Conservation (phyloP, 2,797 vertebrate genomes). For the Falco novaeseelandiae region DNA sequence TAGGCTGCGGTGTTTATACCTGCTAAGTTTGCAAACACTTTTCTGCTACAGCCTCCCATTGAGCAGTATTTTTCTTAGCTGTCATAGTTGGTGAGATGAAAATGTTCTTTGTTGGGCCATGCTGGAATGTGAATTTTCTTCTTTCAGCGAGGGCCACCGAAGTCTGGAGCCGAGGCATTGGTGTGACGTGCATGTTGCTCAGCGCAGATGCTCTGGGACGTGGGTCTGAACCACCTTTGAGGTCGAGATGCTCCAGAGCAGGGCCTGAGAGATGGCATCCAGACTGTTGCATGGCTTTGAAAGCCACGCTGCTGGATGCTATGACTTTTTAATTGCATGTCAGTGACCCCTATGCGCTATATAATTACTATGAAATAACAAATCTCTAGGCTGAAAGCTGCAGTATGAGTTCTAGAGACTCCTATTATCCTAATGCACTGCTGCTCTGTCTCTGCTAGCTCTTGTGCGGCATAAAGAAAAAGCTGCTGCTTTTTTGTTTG, state of each 20-base stretch:
- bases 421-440: neutral
- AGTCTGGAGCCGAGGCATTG: neutral
- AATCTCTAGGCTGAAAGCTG: neutral
- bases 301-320: neutral
- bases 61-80: neutral
- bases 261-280: neutral
- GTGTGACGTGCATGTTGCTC: accelerated
- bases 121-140: neutral
- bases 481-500: neutral
- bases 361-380: neutral
- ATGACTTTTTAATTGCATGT: neutral
- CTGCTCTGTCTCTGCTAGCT: neutral
- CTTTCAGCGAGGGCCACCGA: neutral
- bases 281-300: neutral
- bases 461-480: neutral
- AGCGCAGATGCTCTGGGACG: accelerated
- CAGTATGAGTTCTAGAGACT: neutral
- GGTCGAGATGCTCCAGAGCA: accelerated
- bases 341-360: neutral
- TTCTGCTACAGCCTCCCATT: neutral
- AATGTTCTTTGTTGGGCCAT: neutral
- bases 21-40: conserved; percentile 22
- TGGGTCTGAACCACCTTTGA: neutral
- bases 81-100: neutral
- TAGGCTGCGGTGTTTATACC: neutral